Percentiles rank a stretch among this genome's conserved stretches.
Evolutionary conservation across 2,888 invertebrate species (phyloP).

Genomic region (Eupithecia centaureata): DNA sequence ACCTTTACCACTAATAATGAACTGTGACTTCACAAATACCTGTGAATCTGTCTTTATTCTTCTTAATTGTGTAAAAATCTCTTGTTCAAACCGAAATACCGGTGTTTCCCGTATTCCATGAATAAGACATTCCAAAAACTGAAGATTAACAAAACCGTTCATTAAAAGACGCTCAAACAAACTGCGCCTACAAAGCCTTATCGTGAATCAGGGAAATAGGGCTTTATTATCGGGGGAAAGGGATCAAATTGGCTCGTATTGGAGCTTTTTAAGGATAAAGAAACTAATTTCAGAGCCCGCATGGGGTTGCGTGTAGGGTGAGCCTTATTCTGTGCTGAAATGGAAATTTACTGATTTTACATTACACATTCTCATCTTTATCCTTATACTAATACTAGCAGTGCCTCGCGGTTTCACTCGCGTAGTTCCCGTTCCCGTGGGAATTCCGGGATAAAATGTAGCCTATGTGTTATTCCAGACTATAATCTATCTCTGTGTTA

Average conservation of each 20-base stretch:
- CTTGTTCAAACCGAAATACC: background rate
- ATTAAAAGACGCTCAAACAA: conserved; percentile 37
- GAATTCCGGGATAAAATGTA: too few species aligned
- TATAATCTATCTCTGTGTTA: too few species aligned
- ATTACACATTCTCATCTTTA: too few species aligned
- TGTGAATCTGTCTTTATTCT: too few species aligned
- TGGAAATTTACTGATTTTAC: conserved; percentile 17
- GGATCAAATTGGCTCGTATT: conserved; percentile 28
- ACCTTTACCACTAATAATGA: too few species aligned
- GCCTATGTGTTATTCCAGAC: too few species aligned
- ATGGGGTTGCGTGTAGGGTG: conserved; percentile 50
- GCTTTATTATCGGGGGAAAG: conserved; percentile 23
- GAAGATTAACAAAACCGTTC: conserved; percentile 38
- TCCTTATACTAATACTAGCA: too few species aligned
- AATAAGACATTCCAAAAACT: conserved; percentile 31
- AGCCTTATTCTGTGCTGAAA: conserved; percentile 34
- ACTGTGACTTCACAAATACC: too few species aligned
- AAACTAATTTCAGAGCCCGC: conserved; percentile 62
- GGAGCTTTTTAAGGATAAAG: conserved; percentile 36
- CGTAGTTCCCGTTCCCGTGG: too few species aligned
- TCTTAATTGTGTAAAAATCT: conserved; percentile 10
- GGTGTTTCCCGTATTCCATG: conserved; percentile 23
- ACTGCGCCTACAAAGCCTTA: conserved; percentile 26
- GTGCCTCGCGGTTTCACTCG: too few species aligned
- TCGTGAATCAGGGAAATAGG: conserved; percentile 25